These are phyloP conservation scores for Plebejus anna DNA, from an alignment of 2,888 invertebrate genomes.

Conservation along the genomic window DNA sequence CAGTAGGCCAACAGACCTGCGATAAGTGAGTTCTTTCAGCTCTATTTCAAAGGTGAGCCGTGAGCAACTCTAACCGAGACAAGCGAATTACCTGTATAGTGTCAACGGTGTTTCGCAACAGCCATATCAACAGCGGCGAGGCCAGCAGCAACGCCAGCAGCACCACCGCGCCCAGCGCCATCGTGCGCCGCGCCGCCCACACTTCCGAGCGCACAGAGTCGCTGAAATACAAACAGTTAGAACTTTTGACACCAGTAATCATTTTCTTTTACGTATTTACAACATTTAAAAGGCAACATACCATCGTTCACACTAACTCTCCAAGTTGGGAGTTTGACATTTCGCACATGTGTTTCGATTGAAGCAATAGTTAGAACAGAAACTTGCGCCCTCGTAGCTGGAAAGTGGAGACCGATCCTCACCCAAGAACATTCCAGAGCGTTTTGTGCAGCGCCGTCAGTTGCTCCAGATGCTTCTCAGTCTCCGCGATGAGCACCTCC, in stretches of 20 bases:
- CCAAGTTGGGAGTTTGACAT: too few relatives aligned
- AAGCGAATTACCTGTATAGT: conserved; percentile 69
- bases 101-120: conserved; percentile 74
- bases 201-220: conserved; percentile 68
- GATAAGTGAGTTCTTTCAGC: too few relatives aligned
- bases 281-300: too few relatives aligned
- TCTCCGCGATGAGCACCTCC: conserved; percentile 37
- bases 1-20: too few relatives aligned
- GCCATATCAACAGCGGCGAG: conserved; percentile 73
- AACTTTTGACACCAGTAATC: too few relatives aligned
- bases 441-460: conserved; percentile 41
- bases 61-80: too few relatives aligned
- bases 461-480: conserved; percentile 39
- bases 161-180: conserved; percentile 66
- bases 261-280: too few relatives aligned
- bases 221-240: conserved; percentile 45
- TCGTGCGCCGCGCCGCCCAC: conserved; percentile 61
- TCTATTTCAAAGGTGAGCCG: too few relatives aligned
- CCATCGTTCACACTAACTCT: too few relatives aligned
- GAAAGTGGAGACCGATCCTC: conserved; percentile 6
- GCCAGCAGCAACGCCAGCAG: conserved; percentile 71
- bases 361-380: too few relatives aligned
- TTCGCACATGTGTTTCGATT: too few relatives aligned
- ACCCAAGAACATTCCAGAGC: conserved; percentile 45
- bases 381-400: too few relatives aligned